phyloP scores from a whole-genome alignment of 2,797 vertebrate genomes.

The Thripadectes ignobilis region DNA sequence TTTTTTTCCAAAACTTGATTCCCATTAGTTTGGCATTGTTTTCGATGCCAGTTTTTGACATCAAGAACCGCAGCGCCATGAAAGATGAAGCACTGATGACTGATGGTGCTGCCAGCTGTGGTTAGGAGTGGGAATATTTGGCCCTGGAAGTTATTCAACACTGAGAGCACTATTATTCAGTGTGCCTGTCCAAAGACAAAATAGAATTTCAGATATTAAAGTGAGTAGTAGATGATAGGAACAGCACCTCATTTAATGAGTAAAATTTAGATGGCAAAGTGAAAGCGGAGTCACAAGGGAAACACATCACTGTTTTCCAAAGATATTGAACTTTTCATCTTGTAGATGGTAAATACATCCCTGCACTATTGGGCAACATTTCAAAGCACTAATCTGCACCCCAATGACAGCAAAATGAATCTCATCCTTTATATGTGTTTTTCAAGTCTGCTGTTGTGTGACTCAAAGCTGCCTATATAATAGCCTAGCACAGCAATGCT shows the following conservation, averaged over 20 bases:
- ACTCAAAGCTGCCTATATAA: constrained; percentile 5
- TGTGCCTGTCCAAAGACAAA: neutral
- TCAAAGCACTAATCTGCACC: neutral
- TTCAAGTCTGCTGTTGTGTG: neutral
- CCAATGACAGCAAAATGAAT: neutral
- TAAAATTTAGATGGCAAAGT: neutral
- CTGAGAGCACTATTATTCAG: neutral
- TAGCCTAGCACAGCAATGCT: neutral
- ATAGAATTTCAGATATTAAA: neutral
- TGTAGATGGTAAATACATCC: neutral
- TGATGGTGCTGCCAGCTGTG: neutral
- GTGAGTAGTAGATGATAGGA: neutral
- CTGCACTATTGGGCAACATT: neutral
- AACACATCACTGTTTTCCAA: neutral
- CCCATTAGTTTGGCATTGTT: neutral
- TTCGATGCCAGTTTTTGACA: neutral
- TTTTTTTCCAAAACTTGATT: neutral
- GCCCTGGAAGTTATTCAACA: neutral
- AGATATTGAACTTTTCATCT: neutral
- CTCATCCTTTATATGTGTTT: neutral
- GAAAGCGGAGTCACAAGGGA: neutral
- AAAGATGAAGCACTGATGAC: neutral
- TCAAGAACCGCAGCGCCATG: neutral
- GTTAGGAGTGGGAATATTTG: neutral
- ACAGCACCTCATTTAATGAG: neutral